Evolutionary conservation across 2,113 vertebrate genomes (phyloP).

Genomic region (Trogon surrucura): DNA sequence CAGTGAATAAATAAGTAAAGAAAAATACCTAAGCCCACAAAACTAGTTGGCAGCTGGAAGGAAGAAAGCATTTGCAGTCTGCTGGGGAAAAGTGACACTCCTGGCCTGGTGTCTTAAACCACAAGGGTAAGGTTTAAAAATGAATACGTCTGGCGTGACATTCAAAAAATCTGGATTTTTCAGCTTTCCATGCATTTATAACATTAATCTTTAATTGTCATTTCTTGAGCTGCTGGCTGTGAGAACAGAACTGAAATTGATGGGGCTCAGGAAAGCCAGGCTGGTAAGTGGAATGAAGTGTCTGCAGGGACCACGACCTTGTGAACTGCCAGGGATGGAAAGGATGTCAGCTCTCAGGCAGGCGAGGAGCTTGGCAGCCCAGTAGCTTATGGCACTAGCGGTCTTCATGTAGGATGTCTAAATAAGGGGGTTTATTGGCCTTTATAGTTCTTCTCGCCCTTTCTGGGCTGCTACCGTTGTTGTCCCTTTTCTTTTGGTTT

Average conservation of each 20-base stretch:
- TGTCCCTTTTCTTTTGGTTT: background rate
- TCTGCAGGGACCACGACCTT: background rate
- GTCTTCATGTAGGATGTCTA: background rate
- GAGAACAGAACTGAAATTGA: slow-evolving; percentile 2
- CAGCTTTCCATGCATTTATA: slow-evolving; percentile 4
- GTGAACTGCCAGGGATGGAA: slow-evolving; percentile 14
- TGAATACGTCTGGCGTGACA: background rate
- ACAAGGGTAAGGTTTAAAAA: slow-evolving; percentile 41
- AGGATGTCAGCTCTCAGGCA: background rate
- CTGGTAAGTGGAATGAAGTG: background rate
- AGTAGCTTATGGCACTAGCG: background rate
- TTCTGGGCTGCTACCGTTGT: background rate
- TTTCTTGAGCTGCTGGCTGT: slow-evolving; percentile 18
- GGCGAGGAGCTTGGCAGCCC: background rate
- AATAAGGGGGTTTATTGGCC: background rate
- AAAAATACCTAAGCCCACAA: slow-evolving; percentile 19
- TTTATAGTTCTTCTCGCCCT: background rate
- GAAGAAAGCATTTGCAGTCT: slow-evolving; percentile 54
- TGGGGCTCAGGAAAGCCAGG: background rate
- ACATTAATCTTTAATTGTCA: slow-evolving; percentile 46
- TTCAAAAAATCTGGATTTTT: slow-evolving; percentile 34
- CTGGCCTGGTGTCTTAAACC: slow-evolving; percentile 42
- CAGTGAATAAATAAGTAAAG: slow-evolving; percentile 67
- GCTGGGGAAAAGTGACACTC: slow-evolving; percentile 42
- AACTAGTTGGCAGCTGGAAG: slow-evolving; percentile 31